Base-by-base conservation (phyloP, 2,797 vertebrate genomes). In the Sorex maritimensis region DNA sequence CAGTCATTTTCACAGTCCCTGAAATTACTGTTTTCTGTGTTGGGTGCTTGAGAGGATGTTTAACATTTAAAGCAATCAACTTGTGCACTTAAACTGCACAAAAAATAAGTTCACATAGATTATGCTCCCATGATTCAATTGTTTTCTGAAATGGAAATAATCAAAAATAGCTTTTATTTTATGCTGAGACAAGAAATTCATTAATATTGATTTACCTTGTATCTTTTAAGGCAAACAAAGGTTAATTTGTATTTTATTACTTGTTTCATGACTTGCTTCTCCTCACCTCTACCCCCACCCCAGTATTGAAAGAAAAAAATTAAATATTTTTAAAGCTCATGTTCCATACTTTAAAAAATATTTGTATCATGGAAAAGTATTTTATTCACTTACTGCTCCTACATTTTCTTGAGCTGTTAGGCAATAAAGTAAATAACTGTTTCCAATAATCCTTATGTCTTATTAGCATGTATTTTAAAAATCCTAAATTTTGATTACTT, bases 211-310 rank as follows among this genome's bases (percentile, higher is more conserved):
- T 30, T 86, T 72, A 71, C 7, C 26, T 67, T 85, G 6, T 8
- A 71, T 15, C 34, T 83, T 74, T 73, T 89, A 55, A 89, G 52
- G 49, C 80, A 94, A 88, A 84, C 52, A 80, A 91, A 17, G 41
- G 52, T 55, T 86, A 52, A 83, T 26, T 38, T 63, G 1, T 24
- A 14, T 78, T 78, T 86, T 81, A 65, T 77, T 83, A 83, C 52
- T 67, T 34, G 30, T 78, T 87, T 91, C 52, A 84, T 83, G 71
- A 86, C 17, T 84, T 88, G 41, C 38, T 71, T 90, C 72, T 81
- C 24, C 38, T 95, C n/a, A 11, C 2, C 4, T 88, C 28, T 72
- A 3, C n/a, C 83, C 5, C 24, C 23, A 11, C 41, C n/a, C 17
- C 77, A 73, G 10, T 52, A 12, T 21, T 81, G 23, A 88, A 83